phyloP scores from a whole-genome alignment of 2,113 vertebrate species.

The Ahaetulla prasina region DNA sequence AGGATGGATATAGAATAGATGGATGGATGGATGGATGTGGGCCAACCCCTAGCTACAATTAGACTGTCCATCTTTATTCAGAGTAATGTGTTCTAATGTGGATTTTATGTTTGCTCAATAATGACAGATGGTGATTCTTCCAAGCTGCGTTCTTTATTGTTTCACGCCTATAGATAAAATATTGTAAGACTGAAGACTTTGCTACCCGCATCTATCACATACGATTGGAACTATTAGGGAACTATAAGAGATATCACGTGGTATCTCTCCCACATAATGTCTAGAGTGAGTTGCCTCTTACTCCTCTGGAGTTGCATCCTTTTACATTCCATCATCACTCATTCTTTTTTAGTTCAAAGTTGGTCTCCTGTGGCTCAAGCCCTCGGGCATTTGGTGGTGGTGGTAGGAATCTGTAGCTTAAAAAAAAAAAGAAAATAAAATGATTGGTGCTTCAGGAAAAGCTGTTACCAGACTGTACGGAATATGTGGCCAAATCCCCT shows the following conservation, averaged over 20 bases:
- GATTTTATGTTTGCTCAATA: not conserved
- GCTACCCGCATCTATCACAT: too few relatives aligned
- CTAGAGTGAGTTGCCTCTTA: not conserved
- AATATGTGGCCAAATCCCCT: not conserved
- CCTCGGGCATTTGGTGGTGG: not conserved
- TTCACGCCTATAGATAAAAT: too few relatives aligned
- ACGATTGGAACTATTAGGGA: too few relatives aligned
- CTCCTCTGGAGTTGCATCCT: not conserved
- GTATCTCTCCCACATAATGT: not conserved
- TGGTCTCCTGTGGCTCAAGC: not conserved
- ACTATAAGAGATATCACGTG: too few relatives aligned
- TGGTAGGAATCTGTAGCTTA: too few relatives aligned
- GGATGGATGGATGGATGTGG: not conserved
- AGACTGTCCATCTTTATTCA: not conserved
- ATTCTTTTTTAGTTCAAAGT: not conserved
- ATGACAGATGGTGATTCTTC: too few relatives aligned
- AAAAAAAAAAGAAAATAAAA: not conserved
- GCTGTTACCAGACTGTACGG: not conserved
- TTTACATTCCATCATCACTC: not conserved
- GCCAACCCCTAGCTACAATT: not conserved
- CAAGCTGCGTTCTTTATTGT: too few relatives aligned
- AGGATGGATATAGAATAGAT: too few relatives aligned
- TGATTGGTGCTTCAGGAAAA: not conserved
- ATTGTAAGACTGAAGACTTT: too few relatives aligned
- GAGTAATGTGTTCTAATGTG: not conserved